Conservation (phyloP, 1,140 invertebrate genomes). For the Ladona fulva region DNA sequence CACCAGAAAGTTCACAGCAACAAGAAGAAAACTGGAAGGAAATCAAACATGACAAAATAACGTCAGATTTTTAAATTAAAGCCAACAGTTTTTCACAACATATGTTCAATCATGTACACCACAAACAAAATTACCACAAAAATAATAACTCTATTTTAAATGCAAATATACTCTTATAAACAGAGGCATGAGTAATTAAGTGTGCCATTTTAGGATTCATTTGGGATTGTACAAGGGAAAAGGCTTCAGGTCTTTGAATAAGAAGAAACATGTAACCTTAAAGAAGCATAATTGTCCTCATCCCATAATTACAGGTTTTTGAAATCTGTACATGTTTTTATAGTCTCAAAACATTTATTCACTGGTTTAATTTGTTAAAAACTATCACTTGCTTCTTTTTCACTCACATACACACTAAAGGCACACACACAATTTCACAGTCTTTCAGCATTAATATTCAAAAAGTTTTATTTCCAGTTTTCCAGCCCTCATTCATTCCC, state of each 20-base stretch:
- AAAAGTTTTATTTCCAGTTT: too few relatives aligned
- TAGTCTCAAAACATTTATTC: slow-evolving; percentile 2
- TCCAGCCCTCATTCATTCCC: neutral
- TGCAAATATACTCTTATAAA: slow-evolving; percentile 3
- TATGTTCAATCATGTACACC: neutral
- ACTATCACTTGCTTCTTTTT: neutral
- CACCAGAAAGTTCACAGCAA: slow-evolving; percentile 8
- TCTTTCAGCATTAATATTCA: neutral
- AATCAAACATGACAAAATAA: neutral
- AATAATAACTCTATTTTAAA: slow-evolving; percentile 11
- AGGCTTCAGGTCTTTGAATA: slow-evolving; percentile 1
- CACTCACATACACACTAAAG: neutral
- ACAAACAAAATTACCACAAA: neutral
- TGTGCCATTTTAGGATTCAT: slow-evolving; percentile 9
- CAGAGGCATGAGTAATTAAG: slow-evolving; percentile 9
- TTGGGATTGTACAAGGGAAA: neutral
- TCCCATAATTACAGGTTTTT: neutral
- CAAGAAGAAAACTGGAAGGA: neutral
- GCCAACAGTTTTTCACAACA: neutral
- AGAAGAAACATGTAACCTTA: neutral
- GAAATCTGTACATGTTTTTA: neutral
- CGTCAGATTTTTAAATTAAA: slow-evolving; percentile 8
- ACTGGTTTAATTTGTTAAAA: neutral
- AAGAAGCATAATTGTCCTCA: slow-evolving; percentile 1
- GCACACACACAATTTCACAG: neutral